These are phyloP conservation scores for Agriopis aurantiaria DNA, from an alignment of 2,888 invertebrate species.

Conservation along the genomic window DNA sequence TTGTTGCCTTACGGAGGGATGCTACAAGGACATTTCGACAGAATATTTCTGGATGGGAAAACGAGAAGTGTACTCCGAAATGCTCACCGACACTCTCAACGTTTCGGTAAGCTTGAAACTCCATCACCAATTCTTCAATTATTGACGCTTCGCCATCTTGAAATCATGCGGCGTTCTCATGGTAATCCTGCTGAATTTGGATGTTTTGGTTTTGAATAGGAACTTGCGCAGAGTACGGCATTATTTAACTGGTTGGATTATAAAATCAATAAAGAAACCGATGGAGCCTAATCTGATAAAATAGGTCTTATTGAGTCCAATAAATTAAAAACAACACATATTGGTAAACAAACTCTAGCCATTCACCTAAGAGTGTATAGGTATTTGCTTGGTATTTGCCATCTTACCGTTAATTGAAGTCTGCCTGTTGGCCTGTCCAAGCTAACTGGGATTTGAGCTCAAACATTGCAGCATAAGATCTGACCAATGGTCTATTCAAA, in stretches of 20 bases:
- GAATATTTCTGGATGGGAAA: slow-evolving; percentile 85
- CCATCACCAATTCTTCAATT: slow-evolving; percentile 20
- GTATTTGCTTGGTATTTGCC: too few species aligned
- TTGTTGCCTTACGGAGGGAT: slow-evolving; percentile 78
- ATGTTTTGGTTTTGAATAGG: slow-evolving; percentile 42
- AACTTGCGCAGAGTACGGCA: slow-evolving; percentile 27
- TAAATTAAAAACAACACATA: background rate
- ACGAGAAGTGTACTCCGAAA: slow-evolving; percentile 79
- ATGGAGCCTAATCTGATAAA: background rate
- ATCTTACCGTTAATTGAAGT: too few species aligned
- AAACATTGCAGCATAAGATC: too few species aligned
- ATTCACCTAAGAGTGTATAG: too few species aligned
- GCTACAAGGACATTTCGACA: slow-evolving; percentile 82
- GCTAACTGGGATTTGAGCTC: too few species aligned
- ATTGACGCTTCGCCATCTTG: slow-evolving; percentile 41
- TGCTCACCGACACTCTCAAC: slow-evolving; percentile 74
- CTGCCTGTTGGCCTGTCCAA: too few species aligned
- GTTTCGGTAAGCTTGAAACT: slow-evolving; percentile 63
- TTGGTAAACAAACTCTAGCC: background rate
- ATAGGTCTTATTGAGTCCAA: background rate
- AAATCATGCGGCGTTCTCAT: slow-evolving; percentile 45
- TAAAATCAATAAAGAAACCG: slow-evolving; percentile 54
- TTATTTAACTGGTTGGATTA: slow-evolving; percentile 52
- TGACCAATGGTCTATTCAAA: too few species aligned
- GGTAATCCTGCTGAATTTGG: slow-evolving; percentile 55